Evolutionary conservation across 2,797 vertebrate genomes (phyloP).

Genomic region (Petrocephalus sullivani): DNA sequence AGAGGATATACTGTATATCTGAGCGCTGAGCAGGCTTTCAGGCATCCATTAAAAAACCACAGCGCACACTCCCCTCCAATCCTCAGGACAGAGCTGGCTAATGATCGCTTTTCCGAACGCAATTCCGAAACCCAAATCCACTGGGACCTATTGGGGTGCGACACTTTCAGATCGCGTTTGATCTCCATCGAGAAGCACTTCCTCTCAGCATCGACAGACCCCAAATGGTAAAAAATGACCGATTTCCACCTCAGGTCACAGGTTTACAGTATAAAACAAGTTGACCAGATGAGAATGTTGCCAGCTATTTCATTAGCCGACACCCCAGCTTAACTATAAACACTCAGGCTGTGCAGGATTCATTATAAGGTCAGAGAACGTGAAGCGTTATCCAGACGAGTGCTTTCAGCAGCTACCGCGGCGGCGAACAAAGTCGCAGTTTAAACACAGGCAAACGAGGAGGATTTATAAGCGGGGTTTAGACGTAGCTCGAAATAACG

Average conservation of each 20-base stretch:
- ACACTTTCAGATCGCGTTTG: not conserved
- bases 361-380: not conserved
- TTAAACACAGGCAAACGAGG: not conserved
- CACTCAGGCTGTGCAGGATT: not conserved
- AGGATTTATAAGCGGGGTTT: not conserved
- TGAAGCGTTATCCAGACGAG: not conserved
- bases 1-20: not conserved
- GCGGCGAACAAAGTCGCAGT: too few species aligned
- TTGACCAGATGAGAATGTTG: not conserved
- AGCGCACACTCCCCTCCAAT: not conserved
- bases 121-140: not conserved
- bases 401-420: too few species aligned
- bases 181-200: not conserved
- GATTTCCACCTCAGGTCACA: not conserved
- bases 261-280: not conserved
- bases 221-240: not conserved
- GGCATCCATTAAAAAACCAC: not conserved
- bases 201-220: not conserved
- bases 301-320: not conserved
- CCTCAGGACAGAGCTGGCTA: not conserved
- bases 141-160: not conserved
- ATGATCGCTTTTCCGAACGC: not conserved
- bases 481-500: not conserved
- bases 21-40: not conserved
- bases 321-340: not conserved